Base-by-base conservation (phyloP, 2,888 invertebrate genomes). In the Cinara cedri region DNA sequence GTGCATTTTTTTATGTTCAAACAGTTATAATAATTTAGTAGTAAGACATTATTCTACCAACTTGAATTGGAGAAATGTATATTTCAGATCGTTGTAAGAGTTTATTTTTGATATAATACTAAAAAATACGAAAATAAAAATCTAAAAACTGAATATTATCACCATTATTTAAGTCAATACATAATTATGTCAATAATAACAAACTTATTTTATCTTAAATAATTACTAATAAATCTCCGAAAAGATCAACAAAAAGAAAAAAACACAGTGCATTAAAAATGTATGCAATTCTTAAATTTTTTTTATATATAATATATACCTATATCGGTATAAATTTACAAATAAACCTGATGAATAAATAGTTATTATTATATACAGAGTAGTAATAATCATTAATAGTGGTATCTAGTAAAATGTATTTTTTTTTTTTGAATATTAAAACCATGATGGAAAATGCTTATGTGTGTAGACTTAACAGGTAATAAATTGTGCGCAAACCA, bases 41-140 rank as follows among this genome's bases (percentile, higher is more conserved):
- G 16, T 54, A 54, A 34, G n/a, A 13, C 51, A 16, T 46, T n/a
- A 34, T 19, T 54, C n/a, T 21, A 75, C 44, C 63, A 63, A 62
- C n/a, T 44, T 21, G 42, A 42, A 13, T 44, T 65, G 74, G 44
- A 54, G 74, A 74, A 19, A 24, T 74, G 42, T 75, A 65, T 21
- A 71, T 44, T 54, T 75, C 54, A 75, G 74, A 75, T 54, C 24
- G 54, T 24, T 75, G 4, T 46, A 34, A 54, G 42, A 42, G 11
- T 54, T 54, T 42, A 63, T 54, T n/a, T 65, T 24, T 21, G 42
- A 54, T 54, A 75, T n/a, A 74, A 51, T 34, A 72, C 60, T 76
- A 75, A 75, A 75, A 70, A 76, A 66, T 78, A 78, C 42, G 70
- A 78, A 78, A 78, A 78, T 70, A 70, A 78, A 78, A 78, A 78